Evolutionary conservation across 2,888 invertebrate species (phyloP).

Genomic region (Xylophagus ater): DNA sequence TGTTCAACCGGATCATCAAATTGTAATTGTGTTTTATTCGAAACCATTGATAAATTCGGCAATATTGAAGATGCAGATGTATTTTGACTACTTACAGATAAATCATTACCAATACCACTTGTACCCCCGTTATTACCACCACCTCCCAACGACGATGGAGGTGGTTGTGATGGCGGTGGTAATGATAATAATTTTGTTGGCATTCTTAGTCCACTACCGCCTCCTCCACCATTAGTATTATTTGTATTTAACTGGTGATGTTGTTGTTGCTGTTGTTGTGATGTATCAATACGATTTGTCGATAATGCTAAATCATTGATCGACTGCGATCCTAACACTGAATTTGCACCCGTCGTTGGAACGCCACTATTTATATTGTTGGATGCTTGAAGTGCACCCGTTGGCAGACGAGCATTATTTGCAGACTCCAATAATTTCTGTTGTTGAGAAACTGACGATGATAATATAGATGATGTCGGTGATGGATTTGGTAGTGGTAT

Average conservation of each 20-base stretch:
- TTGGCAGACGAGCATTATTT: slow-evolving; percentile 9
- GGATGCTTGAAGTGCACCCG: slow-evolving; percentile 4
- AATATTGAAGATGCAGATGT: slow-evolving; percentile 17
- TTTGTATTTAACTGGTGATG: slow-evolving; percentile 12
- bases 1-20: slow-evolving; percentile 60
- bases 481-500: slow-evolving; percentile 23
- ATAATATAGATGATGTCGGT: slow-evolving; percentile 19
- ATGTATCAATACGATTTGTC: slow-evolving; percentile 8
- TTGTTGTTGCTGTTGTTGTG: slow-evolving; percentile 13
- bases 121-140: slow-evolving; percentile 26
- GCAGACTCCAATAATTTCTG: slow-evolving; percentile 13
- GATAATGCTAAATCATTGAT: slow-evolving; percentile 6
- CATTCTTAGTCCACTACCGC: slow-evolving; percentile 5
- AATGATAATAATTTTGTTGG: slow-evolving; percentile 18
- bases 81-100: slow-evolving; percentile 9
- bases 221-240: slow-evolving; percentile 4
- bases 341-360: slow-evolving; percentile 8
- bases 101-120: slow-evolving; percentile 24
- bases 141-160: slow-evolving; percentile 16
- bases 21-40: slow-evolving; percentile 34
- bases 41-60: slow-evolving; percentile 19
- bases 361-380: too few species aligned
- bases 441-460: slow-evolving; percentile 7
- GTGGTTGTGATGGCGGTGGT: slow-evolving; percentile 13
- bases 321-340: slow-evolving; percentile 6